Evolutionary conservation across 2,113 vertebrate genomes (phyloP), one percentile per base, ranked within the genome.

Genomic region (Taurulus bubalis): DNA sequence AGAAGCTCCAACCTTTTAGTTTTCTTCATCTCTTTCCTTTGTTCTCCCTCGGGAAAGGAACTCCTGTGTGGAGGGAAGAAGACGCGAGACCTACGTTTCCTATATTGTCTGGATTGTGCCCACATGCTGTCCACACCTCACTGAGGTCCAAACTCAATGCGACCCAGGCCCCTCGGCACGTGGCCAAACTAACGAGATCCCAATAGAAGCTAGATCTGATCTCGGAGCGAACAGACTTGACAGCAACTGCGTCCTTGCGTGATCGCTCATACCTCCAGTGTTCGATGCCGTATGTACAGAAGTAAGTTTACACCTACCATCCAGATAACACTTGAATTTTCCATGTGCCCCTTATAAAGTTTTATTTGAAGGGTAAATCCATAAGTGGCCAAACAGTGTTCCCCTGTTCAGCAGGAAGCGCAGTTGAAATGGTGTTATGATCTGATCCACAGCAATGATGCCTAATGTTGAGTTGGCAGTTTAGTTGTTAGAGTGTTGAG

Each of bases 351-450:
- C 3, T 53, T 28, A 14, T 69, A 72, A 70, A 80, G 40, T 36
- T 74, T 80, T 74, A 58, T 74, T 60, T 70, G 30, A 80, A 80
- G 68, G 36, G 70, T 72, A 58, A 77, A 77, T 53, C 63, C 1
- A 12, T 26, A 79, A 77, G 67, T 71, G 71, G 58, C 60, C 32
- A 5, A 60, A 55, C 26, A 28, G 10, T 60, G 34, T 51, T 15
- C 16, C 67, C 45, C 42, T 77, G 16, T 67, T 66, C 32, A 62
- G 75, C 26, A 65, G 20, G 14, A 18, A n/a, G 49, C 20, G 12
- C 68, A 40, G 24, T 2, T 8, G 14, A 15, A 36, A 8, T 14
- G 16, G 47, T 64, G 30, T 34, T 15, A 20, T 24, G 3, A 38
- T 47, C 34, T 15, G 26, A 73, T 75, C 40, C 68, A 32, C 10